A percentile compares a stretch with the other conserved stretches of the same genome.
Evolutionary conservation across 2,113 vertebrate genomes (phyloP).

Genomic region (Pygoscelis adeliae): DNA sequence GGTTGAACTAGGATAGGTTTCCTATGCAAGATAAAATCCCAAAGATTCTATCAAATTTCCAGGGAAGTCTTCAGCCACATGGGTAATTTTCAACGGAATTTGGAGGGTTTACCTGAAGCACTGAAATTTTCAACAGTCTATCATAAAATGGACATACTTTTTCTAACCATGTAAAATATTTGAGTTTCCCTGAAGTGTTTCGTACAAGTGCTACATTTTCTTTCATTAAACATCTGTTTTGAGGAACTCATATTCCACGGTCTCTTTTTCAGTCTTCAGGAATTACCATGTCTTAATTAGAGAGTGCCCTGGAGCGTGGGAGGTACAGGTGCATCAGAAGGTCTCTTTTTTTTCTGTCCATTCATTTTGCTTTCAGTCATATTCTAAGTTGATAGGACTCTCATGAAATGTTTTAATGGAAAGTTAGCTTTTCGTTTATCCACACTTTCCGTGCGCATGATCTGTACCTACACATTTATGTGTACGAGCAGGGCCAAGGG

Average conservation of each 20-base stretch:
- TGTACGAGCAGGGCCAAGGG: neutral
- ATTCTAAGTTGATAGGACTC: neutral
- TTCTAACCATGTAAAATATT: neutral
- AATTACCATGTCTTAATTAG: neutral
- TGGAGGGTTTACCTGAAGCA: neutral
- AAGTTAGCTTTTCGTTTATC: neutral
- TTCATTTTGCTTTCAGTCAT: neutral
- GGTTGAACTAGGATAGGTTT: neutral
- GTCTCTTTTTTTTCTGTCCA: neutral
- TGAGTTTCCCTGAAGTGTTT: neutral
- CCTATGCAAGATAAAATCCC: neutral
- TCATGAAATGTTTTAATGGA: neutral
- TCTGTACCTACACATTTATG: neutral
- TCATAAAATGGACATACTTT: neutral
- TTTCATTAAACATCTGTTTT: neutral
- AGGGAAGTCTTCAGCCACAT: neutral
- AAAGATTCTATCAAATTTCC: neutral
- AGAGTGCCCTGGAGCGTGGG: neutral
- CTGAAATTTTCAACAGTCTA: neutral
- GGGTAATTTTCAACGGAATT: neutral
- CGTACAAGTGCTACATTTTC: neutral
- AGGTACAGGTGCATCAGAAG: neutral
- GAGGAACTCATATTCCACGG: neutral
- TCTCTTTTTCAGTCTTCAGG: neutral
- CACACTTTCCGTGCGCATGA: rapidly evolving